Evolutionary conservation across 2,888 invertebrate species (phyloP).

Genomic region (Ctena decussata): DNA sequence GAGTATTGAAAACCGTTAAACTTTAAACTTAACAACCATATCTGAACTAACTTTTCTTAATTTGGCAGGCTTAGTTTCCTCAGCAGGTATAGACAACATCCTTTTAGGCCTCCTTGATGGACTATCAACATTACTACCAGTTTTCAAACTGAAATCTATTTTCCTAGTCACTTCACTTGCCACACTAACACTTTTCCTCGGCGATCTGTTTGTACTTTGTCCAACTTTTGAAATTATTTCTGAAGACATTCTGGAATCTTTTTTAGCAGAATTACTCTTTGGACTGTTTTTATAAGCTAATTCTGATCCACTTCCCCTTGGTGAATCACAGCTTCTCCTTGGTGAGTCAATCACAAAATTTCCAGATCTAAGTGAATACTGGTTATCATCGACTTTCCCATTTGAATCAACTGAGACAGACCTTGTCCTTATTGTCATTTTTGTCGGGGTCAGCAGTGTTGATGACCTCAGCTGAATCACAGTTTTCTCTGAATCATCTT

Average conservation of each 20-base stretch:
- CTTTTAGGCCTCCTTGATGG: background rate
- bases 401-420: background rate
- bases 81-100: background rate
- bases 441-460: background rate
- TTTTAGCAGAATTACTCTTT: background rate
- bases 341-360: conserved; percentile 1
- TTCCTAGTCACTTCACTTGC: background rate
- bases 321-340: background rate
- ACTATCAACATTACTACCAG: background rate
- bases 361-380: background rate
- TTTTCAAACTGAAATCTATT: background rate
- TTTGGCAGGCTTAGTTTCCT: background rate
- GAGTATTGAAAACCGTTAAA: no score
- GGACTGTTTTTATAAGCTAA: background rate
- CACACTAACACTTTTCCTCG: background rate
- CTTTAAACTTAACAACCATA: background rate
- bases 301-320: background rate
- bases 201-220: background rate
- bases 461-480: background rate
- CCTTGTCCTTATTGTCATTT: conserved; percentile 4
- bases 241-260: background rate
- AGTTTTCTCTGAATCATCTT: background rate
- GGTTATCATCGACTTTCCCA: background rate
- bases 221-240: background rate
- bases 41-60: conserved; percentile 2